These are phyloP conservation scores for Dinocampus coccinellae DNA, from an alignment of 2,888 invertebrate species.

Conservation along the genomic window DNA sequence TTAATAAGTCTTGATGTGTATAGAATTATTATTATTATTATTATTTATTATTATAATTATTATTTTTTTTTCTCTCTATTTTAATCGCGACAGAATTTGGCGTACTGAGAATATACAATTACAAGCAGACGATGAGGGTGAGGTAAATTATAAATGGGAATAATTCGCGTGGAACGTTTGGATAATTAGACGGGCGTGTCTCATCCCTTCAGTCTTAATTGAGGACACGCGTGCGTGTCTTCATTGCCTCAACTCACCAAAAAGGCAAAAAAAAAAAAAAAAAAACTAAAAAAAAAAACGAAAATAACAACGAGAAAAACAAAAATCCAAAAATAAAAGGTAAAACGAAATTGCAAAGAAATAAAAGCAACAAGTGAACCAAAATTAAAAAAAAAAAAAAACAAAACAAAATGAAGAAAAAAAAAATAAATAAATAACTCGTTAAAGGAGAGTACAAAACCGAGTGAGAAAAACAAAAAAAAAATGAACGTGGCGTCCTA, in stretches of 20 bases:
- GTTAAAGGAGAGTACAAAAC: background rate
- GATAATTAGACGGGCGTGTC: conserved; percentile 39
- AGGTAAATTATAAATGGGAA: conserved; percentile 36
- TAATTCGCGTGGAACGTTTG: conserved; percentile 35
- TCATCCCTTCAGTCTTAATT: conserved; percentile 39
- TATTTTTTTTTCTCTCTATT: background rate
- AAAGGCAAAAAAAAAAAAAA: background rate
- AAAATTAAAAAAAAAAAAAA: background rate
- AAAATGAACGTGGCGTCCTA: background rate
- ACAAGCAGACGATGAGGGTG: conserved; percentile 33
- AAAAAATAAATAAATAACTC: background rate
- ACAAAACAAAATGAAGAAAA: background rate
- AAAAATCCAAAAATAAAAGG: background rate
- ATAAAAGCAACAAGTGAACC: no score
- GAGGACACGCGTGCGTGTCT: conserved; percentile 33
- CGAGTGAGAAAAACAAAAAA: background rate
- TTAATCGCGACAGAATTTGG: background rate
- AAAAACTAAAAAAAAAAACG: background rate
- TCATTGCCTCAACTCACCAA: background rate
- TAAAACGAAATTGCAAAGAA: background rate
- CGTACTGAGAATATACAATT: conserved; percentile 41
- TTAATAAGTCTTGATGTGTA: no score
- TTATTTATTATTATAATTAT: no score
- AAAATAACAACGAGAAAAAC: background rate
- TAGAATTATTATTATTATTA: no score